These are phyloP conservation scores for Lepilemur septentrionalis DNA, from an alignment of 2,797 vertebrate genomes.

Conservation along the genomic window DNA sequence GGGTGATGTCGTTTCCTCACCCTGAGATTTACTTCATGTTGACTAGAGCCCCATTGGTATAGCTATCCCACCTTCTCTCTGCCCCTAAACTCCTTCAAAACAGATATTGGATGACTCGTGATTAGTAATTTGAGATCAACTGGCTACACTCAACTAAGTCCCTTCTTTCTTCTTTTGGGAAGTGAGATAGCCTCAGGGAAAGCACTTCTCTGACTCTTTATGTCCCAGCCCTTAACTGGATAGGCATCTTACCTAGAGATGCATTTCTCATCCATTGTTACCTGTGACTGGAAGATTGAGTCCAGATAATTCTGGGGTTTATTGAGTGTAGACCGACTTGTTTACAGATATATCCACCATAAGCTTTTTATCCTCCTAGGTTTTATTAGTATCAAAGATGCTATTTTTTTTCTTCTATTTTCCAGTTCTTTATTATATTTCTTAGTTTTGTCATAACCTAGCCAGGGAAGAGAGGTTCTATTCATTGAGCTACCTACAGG, in stretches of 20 bases:
- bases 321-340: background rate
- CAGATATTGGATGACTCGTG: background rate
- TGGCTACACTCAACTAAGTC: background rate
- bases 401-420: background rate
- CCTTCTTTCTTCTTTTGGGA: background rate
- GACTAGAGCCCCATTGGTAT: background rate
- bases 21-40: background rate
- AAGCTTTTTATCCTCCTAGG: background rate
- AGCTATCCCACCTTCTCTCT: background rate
- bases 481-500: background rate
- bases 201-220: background rate
- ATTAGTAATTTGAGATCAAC: background rate
- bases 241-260: background rate
- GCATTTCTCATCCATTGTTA: too few species aligned
- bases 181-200: background rate
- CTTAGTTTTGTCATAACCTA: background rate
- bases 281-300: background rate
- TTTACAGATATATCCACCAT: background rate
- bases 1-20: fast-evolving
- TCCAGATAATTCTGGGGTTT: background rate
- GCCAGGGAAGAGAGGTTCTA: background rate
- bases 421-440: background rate
- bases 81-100: background rate
- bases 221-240: background rate
- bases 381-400: background rate